Base-by-base conservation (phyloP, 2,113 vertebrate genomes). In the Calyptommatus sinebrachiatus region DNA sequence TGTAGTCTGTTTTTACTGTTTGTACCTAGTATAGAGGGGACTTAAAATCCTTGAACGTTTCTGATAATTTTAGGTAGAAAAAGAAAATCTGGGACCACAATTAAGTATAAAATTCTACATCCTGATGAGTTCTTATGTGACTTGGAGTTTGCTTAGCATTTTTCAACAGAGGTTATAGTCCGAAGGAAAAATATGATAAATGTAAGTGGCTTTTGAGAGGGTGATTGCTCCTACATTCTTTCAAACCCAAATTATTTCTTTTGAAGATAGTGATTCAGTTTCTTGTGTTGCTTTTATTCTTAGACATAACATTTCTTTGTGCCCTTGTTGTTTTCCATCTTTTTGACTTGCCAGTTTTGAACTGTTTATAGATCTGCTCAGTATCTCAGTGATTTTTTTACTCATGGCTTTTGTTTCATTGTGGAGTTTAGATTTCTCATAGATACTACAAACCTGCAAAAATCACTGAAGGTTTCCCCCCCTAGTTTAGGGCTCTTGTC, bases 401-500 rank as follows among this genome's bases (percentile, higher is more conserved):
- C 53, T 18, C 83, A 70, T 70, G 53, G 86, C 86, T 57, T 57
- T 57, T 89, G 88, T 91, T 89, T 77, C 79, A 77, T 88, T 84
- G 78, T 3, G n/a, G 18, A 35, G 35, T 74, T 87, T 88, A 76
- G 12, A 18, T 77, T 20, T 80, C 72, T 65, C 16, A 86, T 79
- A 89, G 66, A 20, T 46, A 18, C 22, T 28, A 29, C 18, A 61
- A 12, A 16, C 45, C n/a, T 35, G 26, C 11, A 69, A 28, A 57
- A 14, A 73, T 26, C 79, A 29, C 71, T 81, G 79, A 81, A 63
- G 29, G 29, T 88, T 77, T 73, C 88, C 86, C 0, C 80, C 53
- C 53, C 53, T 57, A 83, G 82, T 88, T 68, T 84, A n/a, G 50
- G 60, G 79, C 22, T 72, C 83, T 85, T 28, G 50, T 63, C 68